Base-by-base conservation (phyloP, 2,888 invertebrate genomes). In the Acronicta leporina region DNA sequence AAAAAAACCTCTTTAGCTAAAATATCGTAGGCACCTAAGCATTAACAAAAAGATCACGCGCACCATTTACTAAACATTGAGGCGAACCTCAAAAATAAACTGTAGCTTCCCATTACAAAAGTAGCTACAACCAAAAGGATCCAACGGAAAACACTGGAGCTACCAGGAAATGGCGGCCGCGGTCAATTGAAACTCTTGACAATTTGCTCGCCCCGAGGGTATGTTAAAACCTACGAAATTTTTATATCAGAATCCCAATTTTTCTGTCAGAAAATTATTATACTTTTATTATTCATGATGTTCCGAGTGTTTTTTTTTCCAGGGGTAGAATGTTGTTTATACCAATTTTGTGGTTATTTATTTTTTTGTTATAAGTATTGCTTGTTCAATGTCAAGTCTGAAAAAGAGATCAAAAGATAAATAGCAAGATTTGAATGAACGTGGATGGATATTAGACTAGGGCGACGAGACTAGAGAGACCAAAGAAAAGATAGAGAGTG, bases 171-270 rank as follows among this genome's bases (percentile, higher is more conserved):
- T 66, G 54, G 63, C 62, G 52, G 54, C 61, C 45, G 57, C 73
- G 62, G 65, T 63, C 76, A 75, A 73, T 75, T 77, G 67, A 73
- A 79, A 77, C 75, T 79, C 79, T 77, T 77, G 65, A 77, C 74
- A 75, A 78, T 79, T 75, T 60, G 41, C 57, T 80, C 65, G 61
- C 52, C 68, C 60, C 51, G 41, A 54, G 68, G 70, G 69, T 62
- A 67, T 70, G 70, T 66, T 62, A 72, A 75, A 74, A 64, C 63
- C 72, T 49, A 60, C 72, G 73, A 82, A 80, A 5, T 79, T 75
- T 83, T 80, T 69, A 85, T 83, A 82, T 68, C 62, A 64, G 66
- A 65, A 71, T 68, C 65, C 66, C 62, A 68, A 75, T 79, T 79
- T 72, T 78, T 70, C 68, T 73, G 48, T 49, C 63, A 40, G 15